Percentiles rank a stretch among this genome's conserved stretches.
Evolutionary conservation across 2,797 vertebrate species (phyloP).

Genomic region (Trematomus bernacchii): DNA sequence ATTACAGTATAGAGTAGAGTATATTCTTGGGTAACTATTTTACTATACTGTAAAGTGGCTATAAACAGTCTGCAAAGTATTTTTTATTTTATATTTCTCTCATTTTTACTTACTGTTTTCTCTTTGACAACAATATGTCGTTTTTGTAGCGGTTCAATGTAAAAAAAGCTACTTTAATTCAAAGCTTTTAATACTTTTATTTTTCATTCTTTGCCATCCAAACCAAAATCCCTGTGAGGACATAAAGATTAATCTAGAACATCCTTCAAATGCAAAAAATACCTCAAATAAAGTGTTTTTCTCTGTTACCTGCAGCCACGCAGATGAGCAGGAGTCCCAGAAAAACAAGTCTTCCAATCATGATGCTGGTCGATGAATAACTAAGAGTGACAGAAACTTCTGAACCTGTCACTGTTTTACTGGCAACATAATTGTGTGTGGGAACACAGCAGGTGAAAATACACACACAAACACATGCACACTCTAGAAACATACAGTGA

Average conservation of each 20-base stretch:
- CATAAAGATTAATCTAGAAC: neutral
- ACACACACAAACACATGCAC: slow-evolving; percentile 37
- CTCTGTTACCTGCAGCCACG: slow-evolving; percentile 70
- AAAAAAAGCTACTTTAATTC: neutral
- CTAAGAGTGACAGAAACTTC: slow-evolving; percentile 23
- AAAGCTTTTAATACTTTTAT: neutral
- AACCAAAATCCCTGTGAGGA: neutral
- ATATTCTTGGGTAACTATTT: neutral
- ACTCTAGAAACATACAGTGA: slow-evolving; percentile 49
- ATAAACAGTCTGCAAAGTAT: neutral
- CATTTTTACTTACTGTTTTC: neutral
- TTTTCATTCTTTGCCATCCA: neutral
- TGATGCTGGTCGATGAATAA: slow-evolving; percentile 63
- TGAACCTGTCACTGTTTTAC: slow-evolving; percentile 16
- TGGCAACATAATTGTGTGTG: slow-evolving; percentile 34
- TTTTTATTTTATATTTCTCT: neutral
- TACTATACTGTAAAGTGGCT: neutral
- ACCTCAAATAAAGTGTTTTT: neutral
- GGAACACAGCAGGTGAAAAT: slow-evolving; percentile 64
- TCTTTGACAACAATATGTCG: neutral
- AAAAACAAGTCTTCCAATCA: slow-evolving; percentile 68
- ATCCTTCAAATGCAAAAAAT: neutral
- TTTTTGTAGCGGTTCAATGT: neutral
- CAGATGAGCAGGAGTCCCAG: slow-evolving; percentile 75
- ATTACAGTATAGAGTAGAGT: neutral